Base-by-base conservation (phyloP, 2,113 vertebrate genomes). In the Myotis davidii region DNA sequence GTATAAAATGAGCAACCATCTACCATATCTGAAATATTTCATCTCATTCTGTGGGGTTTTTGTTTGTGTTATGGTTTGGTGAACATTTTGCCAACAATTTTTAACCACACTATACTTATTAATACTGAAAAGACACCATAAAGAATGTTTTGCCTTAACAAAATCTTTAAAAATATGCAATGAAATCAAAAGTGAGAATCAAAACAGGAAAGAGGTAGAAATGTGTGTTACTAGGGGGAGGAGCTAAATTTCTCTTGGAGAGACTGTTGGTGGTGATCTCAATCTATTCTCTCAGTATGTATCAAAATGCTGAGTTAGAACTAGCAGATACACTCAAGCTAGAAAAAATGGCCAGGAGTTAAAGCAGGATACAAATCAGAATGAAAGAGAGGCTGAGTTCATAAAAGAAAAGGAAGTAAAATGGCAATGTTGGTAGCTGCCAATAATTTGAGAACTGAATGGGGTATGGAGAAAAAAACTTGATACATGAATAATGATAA, bases 131-230 rank as follows among this genome's bases (percentile, higher is more conserved):
- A 59, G 34, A 90, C 18, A 76, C 6, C 52, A 81, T 94, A 85
- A 94, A 86, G 17, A 72, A 88, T 64, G 52, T 70, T 89, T 39
- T 94, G 78, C 65, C 67, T 94, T 50, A 91, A 77, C 88, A 93
- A 93, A 67, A 20, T 39, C n/a, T 92, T 84, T 83, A 78, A 61
- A 95, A 94, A 87, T 85, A 29, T 69, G 39, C 25, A 56, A 73
- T 88, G 81, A 93, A 97, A 92, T 34, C 52, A 69, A 52, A 94
- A 85, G 37, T 86, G 85, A 32, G 45, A 86, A 77, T 93, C 77
- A 93, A n/a, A 93, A 65, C 8, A 95, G n/a, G 21, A 86, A 77
- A 89, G 29, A 85, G 48, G 73, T 14, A 87, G 73, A 84, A 96
- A 90, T 73, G 89, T 42, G 29, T 78, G 85, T 37, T 73, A 45